A percentile compares a stretch with the other conserved stretches of the same genome.
These are phyloP conservation scores for Griposia aprilina DNA, from an alignment of 2,888 invertebrate species.

Conservation along the genomic window DNA sequence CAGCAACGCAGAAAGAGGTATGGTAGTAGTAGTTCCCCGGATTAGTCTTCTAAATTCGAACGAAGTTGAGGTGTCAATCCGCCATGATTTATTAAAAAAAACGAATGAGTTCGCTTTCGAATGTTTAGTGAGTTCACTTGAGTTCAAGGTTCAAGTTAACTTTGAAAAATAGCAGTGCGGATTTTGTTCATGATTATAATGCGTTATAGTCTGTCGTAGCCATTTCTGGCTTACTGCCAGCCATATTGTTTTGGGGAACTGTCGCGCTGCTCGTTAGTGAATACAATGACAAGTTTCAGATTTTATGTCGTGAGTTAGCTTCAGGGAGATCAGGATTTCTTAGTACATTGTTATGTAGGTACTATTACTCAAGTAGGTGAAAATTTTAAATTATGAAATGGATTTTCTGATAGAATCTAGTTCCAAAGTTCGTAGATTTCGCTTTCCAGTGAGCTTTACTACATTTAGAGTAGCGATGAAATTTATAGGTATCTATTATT, in stretches of 20 bases:
- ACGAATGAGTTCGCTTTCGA: neutral
- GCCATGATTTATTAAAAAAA: neutral
- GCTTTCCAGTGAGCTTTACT: neutral
- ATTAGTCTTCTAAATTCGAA: neutral
- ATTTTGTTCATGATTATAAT: slow-evolving; percentile 29
- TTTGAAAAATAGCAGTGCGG: neutral
- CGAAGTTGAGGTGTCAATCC: neutral
- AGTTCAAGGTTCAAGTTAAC: neutral
- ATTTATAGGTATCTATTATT: neutral
- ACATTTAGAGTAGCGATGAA: neutral
- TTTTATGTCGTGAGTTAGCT: slow-evolving; percentile 17
- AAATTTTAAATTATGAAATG: neutral
- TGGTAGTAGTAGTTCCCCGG: neutral
- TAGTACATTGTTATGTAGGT: neutral
- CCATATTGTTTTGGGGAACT: slow-evolving; percentile 38
- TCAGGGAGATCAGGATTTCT: slow-evolving; percentile 18
- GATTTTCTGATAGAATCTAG: neutral
- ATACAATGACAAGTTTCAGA: slow-evolving; percentile 37
- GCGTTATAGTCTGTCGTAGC: slow-evolving; percentile 1
- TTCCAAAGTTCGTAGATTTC: neutral
- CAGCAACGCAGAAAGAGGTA: neutral
- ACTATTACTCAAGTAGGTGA: neutral
- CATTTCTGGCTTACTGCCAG: slow-evolving; percentile 35
- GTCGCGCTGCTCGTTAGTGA: slow-evolving; percentile 36
- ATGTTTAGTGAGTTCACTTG: neutral